Evolutionary conservation across 1,140 invertebrate species (phyloP), one percentile per base, ranked within the genome.

Genomic region (Drosophila melanica): DNA sequence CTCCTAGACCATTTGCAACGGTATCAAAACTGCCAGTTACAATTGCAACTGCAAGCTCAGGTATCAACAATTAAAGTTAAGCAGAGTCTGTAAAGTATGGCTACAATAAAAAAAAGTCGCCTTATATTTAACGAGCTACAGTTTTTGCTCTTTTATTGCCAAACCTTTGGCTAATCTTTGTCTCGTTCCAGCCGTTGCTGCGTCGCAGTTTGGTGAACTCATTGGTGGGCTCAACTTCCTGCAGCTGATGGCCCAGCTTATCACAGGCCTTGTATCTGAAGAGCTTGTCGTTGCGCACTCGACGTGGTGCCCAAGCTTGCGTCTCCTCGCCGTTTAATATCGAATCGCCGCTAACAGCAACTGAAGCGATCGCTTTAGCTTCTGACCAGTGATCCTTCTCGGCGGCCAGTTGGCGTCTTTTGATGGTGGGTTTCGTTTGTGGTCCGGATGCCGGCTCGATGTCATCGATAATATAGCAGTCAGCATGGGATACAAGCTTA

Each of bases 151-250:
- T 27, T 27, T 48, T 48, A 8, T 53, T 53, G 4, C 10, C 27
- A 11, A 6, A 35, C 45, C 23, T 70, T 48, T 53, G 60, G 8
- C 53, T 14, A 14, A 85, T 85, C 47, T 74, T 84, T 0, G 64
- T 41, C 12, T 85, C 81, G 23, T 65, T 59, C 81, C 81, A 85
- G 6, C 70, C 64, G 51, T 84, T 85, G 30, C 4, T 30, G 3
- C 54, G 47, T 18, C 81, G 45, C 5, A 48, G 63, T 1, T 62
- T 27, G 1, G 81, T 68, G 45, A 85, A 85, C 27, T 85, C 81
- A 35, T 85, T 85, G 2, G n/a, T 53, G 27, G 69, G 50, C 12
- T 77, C 77, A 0, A 71, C 53, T 1, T 57, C 66, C n/a, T 45
- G 8, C 8, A 85, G 20, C 18, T 77, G 74, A 9, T 4, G 23